These are phyloP conservation scores for Oreochromis niloticus DNA, from an alignment of 2,113 vertebrate species.

Conservation along the genomic window DNA sequence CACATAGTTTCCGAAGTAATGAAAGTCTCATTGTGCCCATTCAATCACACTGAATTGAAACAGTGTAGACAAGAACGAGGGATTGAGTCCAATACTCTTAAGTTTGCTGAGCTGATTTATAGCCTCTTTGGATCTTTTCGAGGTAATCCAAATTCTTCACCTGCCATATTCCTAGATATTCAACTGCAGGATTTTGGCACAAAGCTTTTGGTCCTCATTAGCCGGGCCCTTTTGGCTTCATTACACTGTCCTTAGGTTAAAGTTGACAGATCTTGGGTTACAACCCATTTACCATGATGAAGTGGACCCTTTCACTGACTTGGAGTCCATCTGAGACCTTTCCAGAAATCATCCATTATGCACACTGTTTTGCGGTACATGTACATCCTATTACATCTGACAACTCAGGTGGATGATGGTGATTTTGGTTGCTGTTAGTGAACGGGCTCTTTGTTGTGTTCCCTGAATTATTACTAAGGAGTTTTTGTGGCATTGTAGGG, in stretches of 20 bases:
- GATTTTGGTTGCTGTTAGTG: neutral
- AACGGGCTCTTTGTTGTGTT: neutral
- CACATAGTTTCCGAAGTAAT: neutral
- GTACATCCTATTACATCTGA: neutral
- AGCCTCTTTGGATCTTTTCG: neutral
- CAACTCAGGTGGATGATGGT: neutral
- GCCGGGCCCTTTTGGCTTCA: neutral
- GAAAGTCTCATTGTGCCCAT: neutral
- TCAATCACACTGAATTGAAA: neutral
- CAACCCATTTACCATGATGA: neutral
- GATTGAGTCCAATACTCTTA: neutral
- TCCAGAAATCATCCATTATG: neutral
- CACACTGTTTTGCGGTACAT: neutral
- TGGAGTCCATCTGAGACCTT: neutral
- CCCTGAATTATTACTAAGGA: neutral
- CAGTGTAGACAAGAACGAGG: neutral
- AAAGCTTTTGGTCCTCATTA: neutral
- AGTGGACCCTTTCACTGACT: neutral
- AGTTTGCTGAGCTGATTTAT: neutral
- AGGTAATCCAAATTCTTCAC: neutral
- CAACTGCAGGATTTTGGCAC: neutral
- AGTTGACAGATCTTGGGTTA: neutral
- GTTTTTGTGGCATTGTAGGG: neutral
- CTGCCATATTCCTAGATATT: conserved; percentile 11
- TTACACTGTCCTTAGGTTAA: neutral